These are phyloP conservation scores for Callipepla californica DNA, from an alignment of 2,113 vertebrate species.

Conservation along the genomic window DNA sequence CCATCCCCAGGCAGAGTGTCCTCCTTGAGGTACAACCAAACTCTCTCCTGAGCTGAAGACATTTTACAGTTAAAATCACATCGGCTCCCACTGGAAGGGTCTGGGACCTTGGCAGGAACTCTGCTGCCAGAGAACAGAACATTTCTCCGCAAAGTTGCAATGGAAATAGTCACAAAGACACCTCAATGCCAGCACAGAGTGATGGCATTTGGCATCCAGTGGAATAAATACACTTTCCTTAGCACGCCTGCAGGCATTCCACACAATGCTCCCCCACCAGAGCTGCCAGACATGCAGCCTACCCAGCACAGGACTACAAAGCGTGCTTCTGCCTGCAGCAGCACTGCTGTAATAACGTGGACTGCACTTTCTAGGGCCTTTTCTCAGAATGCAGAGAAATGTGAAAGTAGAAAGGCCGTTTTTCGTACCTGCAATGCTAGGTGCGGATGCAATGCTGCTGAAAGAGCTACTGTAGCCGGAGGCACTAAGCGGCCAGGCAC, in stretches of 20 bases:
- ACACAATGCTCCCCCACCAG: neutral
- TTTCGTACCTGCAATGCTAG: slow-evolving; percentile 84
- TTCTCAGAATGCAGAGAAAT: slow-evolving; percentile 38
- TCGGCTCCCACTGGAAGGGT: neutral
- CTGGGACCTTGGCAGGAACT: neutral
- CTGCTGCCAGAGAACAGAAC: neutral
- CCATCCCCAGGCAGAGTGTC: neutral
- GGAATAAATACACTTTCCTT: neutral
- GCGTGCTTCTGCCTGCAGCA: neutral
- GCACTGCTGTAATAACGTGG: neutral
- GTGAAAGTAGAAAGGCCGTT: slow-evolving; percentile 56
- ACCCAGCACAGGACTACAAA: neutral
- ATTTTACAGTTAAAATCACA: neutral
- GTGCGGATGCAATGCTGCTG: slow-evolving; percentile 83
- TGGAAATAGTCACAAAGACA: neutral
- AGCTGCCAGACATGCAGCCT: slow-evolving; percentile 16
- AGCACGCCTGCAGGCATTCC: neutral
- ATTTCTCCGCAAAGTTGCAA: neutral
- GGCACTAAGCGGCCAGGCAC: slow-evolving; percentile 90
- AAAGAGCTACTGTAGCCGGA: slow-evolving; percentile 86
- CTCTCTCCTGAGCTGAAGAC: neutral
- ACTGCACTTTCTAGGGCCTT: slow-evolving; percentile 33
- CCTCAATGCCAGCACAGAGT: rapidly evolving
- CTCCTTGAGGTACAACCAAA: neutral
- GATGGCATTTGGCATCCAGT: neutral